phyloP scores from a whole-genome alignment of 2,797 vertebrate genomes.

The Onychomys arenicola region DNA sequence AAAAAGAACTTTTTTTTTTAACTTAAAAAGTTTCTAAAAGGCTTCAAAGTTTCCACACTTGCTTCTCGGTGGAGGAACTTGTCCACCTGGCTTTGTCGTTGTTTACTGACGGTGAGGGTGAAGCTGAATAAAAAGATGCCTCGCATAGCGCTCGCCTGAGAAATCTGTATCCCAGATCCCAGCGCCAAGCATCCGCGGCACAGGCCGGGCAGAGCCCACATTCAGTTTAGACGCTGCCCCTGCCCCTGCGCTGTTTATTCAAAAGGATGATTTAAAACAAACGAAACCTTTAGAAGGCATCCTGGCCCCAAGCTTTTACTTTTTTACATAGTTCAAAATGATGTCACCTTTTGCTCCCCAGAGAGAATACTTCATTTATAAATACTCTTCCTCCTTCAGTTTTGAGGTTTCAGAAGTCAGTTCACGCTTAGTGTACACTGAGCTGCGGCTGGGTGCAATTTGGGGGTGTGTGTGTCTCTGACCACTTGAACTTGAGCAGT shows the following conservation, averaged over 20 bases:
- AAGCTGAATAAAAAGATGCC: constrained; percentile 6
- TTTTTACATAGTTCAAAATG: neutral
- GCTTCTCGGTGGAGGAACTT: neutral
- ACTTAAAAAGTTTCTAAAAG: neutral
- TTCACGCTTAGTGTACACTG: neutral
- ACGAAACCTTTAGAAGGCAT: neutral
- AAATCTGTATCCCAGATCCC: neutral
- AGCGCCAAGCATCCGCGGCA: neutral
- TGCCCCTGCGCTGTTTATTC: neutral
- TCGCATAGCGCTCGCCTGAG: neutral
- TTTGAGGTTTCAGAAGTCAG: constrained; percentile 27
- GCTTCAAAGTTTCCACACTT: constrained; percentile 52
- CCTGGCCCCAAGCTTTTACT: neutral
- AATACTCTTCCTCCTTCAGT: constrained; percentile 26
- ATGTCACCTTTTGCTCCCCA: constrained; percentile 30
- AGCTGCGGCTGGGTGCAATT: constrained; percentile 23
- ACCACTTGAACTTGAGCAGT: constrained; percentile 22
- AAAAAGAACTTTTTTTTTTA: neutral
- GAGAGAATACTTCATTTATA: constrained; percentile 26
- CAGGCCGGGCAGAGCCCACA: neutral
- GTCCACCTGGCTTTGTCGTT: neutral
- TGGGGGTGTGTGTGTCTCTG: neutral
- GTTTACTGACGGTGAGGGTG: neutral
- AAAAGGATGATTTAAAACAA: constrained; percentile 14
- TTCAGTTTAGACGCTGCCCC: no score